Conservation (phyloP, 2,888 invertebrate species). For the Mythimna loreyi region DNA sequence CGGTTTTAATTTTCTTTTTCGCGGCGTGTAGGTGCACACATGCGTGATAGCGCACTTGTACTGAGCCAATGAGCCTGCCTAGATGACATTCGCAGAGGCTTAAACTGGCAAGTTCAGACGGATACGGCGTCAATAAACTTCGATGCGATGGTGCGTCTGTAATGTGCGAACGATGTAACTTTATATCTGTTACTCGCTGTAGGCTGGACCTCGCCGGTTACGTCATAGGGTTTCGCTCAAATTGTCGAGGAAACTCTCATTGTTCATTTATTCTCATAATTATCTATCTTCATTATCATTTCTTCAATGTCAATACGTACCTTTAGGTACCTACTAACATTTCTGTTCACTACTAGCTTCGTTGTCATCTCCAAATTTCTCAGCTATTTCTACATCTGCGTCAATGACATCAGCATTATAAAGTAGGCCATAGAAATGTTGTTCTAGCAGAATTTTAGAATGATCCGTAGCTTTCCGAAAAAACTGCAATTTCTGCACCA, state of each 20-base stretch:
- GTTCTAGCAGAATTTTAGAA: conserved; percentile 26
- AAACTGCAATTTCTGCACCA: conserved; percentile 52
- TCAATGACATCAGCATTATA: conserved; percentile 42
- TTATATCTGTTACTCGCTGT: conserved; percentile 72
- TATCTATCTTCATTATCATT: conserved; percentile 55
- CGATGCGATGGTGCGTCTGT: conserved; percentile 74
- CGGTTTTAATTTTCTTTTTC: conserved; percentile 69
- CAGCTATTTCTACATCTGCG: conserved; percentile 24
- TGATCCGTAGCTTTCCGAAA: conserved; percentile 42
- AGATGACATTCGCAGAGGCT: conserved; percentile 89
- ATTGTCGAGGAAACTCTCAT: conserved; percentile 41
- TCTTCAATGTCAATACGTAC: conserved; percentile 50
- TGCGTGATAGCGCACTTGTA: conserved; percentile 83
- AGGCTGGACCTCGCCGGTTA: conserved; percentile 50
- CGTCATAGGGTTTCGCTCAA: conserved; percentile 50
- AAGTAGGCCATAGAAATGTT: conserved; percentile 51
- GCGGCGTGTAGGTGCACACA: conserved; percentile 78
- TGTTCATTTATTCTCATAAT: conserved; percentile 55
- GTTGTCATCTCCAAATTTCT: conserved; percentile 12
- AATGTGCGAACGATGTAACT: conserved; percentile 78
- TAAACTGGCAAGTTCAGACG: conserved; percentile 87
- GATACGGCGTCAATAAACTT: conserved; percentile 86
- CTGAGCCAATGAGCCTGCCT: conserved; percentile 88
- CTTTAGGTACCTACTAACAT: not conserved
- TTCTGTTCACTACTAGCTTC: not conserved